Evolutionary conservation across 2,888 invertebrate genomes (phyloP), one percentile per base, ranked within the genome.

Genomic region (Drosophila testacea): DNA sequence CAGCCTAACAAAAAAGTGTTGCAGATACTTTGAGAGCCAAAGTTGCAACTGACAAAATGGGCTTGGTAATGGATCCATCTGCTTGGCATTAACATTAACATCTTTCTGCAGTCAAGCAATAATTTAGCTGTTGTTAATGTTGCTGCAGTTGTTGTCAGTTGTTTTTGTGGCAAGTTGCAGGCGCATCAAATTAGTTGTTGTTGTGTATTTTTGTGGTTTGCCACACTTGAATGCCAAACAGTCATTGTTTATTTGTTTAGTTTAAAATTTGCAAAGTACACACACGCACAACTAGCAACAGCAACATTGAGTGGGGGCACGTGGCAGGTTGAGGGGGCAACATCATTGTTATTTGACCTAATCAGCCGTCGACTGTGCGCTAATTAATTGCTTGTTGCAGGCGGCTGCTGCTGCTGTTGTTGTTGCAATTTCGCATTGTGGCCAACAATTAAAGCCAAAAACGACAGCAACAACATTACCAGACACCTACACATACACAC

Each of bases 351-450:
- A 79, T 79, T 78, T 69, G 72, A 77, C 66, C 83, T 86, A 82
- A 82, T 82, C 83, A 87, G 64, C 56, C 73, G 61, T 64, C 62
- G 66, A 62, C 71, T 68, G 69, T 69, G 68, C 67, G 67, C 81
- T 87, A 83, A 83, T 83, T 83, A 87, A 83, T 83, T 84, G 88
- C 62, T 47, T 39, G 16, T 47, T 13, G 32, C 50, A 44, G 44
- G 22, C 50, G 27, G 44, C 11, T 28, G 27, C 47, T 52, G 46
- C 51, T 62, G 54, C 6, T 36, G 41, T 2, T 52, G 56, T 46
- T 62, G 62, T 36, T 50, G 64, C 41, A 60, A 74, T 57, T 32
- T 32, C 32, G 48, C 50, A 42, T 67, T 75, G 75, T 73, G 63
- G 69, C 46, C 59, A 79, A 56, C 69, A 77, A 77, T 77, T 73